A percentile compares a stretch with the other conserved stretches of the same genome.
Conservation (phyloP, 2,113 vertebrate genomes). For the Cyanistes caeruleus region DNA sequence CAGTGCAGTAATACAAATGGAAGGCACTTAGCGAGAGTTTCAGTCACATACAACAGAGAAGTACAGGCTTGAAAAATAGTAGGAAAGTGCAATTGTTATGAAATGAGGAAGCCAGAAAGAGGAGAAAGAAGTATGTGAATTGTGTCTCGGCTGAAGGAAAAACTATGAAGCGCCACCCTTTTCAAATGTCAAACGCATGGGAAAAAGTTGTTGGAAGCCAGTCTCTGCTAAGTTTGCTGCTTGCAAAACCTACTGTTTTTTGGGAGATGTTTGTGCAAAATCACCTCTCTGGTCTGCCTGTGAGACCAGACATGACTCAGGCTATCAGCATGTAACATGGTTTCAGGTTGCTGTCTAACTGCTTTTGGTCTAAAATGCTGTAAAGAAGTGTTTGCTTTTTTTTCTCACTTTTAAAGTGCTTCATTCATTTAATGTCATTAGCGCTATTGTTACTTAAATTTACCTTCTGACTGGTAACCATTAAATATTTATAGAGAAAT, state of each 20-base stretch:
- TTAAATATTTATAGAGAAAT: conserved; percentile 53
- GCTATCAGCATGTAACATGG: background rate
- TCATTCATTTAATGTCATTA: conserved; percentile 54
- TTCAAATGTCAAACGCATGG: conserved; percentile 18
- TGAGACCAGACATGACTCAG: conserved; percentile 53
- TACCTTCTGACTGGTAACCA: conserved; percentile 59
- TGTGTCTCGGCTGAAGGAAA: background rate
- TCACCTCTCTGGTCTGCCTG: background rate
- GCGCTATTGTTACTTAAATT: conserved; percentile 55
- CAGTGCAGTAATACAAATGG: background rate
- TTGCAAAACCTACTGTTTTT: background rate
- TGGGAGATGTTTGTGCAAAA: conserved; percentile 19
- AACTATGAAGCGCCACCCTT: background rate
- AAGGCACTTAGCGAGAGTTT: background rate
- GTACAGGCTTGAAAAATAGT: background rate
- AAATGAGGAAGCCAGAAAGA: background rate
- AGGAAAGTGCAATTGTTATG: background rate
- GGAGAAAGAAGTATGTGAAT: background rate
- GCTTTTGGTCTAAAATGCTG: conserved; percentile 9
- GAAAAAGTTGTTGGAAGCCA: background rate
- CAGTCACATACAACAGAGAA: background rate
- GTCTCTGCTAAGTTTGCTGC: background rate
- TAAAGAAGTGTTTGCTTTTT: conserved; percentile 20
- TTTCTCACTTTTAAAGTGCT: conserved; percentile 32
- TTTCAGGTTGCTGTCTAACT: conserved; percentile 45